A percentile compares a stretch with the other conserved stretches of the same genome.
phyloP scores from a whole-genome alignment of 2,888 invertebrate genomes.

The Plemyria rubiginata region DNA sequence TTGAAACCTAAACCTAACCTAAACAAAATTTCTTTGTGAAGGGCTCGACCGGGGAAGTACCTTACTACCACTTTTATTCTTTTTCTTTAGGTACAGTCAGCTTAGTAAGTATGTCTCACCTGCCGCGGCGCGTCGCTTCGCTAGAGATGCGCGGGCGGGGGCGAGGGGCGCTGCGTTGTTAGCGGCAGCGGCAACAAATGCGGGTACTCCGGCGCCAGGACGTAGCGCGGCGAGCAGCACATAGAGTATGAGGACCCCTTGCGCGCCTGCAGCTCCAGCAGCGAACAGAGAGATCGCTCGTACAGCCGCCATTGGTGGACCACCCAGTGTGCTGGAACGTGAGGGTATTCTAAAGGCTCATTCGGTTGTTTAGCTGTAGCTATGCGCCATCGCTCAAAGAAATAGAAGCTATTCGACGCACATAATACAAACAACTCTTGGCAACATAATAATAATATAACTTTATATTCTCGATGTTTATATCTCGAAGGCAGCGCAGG shows the following conservation, averaged over 20 bases:
- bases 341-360: no score
- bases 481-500: background rate
- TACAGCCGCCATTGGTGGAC: constrained; percentile 78
- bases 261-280: constrained; percentile 74
- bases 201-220: constrained; percentile 74
- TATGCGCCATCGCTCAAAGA: background rate
- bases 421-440: background rate
- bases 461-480: no score
- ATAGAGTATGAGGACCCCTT: constrained; percentile 65
- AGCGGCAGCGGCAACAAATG: constrained; percentile 71
- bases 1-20: no score
- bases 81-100: no score
- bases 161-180: constrained; percentile 69
- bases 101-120: constrained; percentile 43
- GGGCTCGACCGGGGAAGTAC: no score
- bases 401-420: background rate
- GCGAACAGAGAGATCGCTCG: constrained; percentile 76
- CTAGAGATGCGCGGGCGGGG: constrained; percentile 82
- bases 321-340: constrained; percentile 71
- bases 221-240: constrained; percentile 76
- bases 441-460: background rate
- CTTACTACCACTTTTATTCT: no score
- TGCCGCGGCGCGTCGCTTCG: constrained; percentile 72
- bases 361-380: no score
- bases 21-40: no score